Percentiles rank a stretch among this genome's conserved stretches.
Conservation (phyloP, 2,113 vertebrate genomes). For the Macroglossus sobrinus region DNA sequence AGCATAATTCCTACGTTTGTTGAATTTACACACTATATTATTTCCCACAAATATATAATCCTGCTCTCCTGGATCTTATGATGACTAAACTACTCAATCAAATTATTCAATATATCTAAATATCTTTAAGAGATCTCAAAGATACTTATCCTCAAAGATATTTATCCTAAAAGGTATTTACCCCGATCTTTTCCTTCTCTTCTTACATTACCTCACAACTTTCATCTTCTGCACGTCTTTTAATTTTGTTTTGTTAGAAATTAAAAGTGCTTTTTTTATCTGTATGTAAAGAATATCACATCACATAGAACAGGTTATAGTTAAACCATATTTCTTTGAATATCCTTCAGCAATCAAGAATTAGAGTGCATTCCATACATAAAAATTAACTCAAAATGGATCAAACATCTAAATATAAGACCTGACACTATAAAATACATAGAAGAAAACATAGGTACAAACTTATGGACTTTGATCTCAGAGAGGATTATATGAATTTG, state of each 20-base stretch:
- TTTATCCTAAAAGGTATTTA: neutral
- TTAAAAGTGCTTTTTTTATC: conserved; percentile 35
- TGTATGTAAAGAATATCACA: conserved; percentile 2
- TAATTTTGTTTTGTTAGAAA: conserved; percentile 30
- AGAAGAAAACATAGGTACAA: no score
- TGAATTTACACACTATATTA: neutral
- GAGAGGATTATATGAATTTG: no score
- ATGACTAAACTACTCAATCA: neutral
- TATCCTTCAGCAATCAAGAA: neutral
- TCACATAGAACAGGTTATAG: neutral
- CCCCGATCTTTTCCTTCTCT: neutral
- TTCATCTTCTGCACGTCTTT: conserved; percentile 13
- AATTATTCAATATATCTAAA: conserved; percentile 23
- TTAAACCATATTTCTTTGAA: conserved; percentile 1
- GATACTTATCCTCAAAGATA: neutral
- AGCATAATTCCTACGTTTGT: neutral
- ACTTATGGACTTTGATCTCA: no score
- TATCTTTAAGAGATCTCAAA: neutral
- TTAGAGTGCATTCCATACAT: neutral
- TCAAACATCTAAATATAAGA: no score
- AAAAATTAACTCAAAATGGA: no score
- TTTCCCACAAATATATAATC: neutral
- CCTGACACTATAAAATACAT: no score
- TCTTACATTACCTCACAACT: neutral
- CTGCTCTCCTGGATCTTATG: neutral